Conservation (phyloP, 2,797 vertebrate species). For the Miichthys miiuy region DNA sequence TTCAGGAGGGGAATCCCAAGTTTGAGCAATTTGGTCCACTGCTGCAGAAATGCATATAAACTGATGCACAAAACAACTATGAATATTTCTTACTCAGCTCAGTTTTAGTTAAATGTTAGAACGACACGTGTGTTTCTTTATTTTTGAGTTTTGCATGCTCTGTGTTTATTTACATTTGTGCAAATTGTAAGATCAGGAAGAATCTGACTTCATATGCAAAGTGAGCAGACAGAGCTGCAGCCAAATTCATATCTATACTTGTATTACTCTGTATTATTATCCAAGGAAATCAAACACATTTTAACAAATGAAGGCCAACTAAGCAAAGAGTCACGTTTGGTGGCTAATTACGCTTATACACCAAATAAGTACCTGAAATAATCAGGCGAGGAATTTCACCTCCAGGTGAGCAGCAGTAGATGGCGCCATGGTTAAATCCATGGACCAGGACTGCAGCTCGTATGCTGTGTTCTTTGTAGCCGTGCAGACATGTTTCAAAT, state of each 20-base stretch:
- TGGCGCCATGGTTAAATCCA: slow-evolving; percentile 48
- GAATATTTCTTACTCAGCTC: background rate
- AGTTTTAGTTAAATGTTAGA: background rate
- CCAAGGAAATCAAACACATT: background rate
- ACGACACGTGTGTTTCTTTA: background rate
- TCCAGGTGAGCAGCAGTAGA: slow-evolving; percentile 23
- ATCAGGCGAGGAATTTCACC: background rate
- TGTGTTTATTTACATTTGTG: background rate
- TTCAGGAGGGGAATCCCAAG: too few relatives aligned
- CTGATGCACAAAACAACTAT: background rate
- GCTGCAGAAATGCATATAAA: background rate
- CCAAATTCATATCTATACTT: background rate
- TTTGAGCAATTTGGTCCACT: too few relatives aligned
- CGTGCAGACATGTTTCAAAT: too few relatives aligned
- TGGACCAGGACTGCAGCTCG: background rate
- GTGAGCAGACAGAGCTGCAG: background rate
- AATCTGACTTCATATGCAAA: background rate
- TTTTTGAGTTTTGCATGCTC: background rate
- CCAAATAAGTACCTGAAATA: background rate
- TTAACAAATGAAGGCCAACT: background rate
- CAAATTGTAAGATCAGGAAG: background rate
- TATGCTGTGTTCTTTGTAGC: background rate
- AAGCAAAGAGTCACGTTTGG: background rate
- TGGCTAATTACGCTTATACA: background rate
- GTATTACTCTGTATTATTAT: background rate